These are phyloP conservation scores for Periophthalmodon schlosseri DNA, from an alignment of 2,113 vertebrate genomes.

Conservation along the genomic window DNA sequence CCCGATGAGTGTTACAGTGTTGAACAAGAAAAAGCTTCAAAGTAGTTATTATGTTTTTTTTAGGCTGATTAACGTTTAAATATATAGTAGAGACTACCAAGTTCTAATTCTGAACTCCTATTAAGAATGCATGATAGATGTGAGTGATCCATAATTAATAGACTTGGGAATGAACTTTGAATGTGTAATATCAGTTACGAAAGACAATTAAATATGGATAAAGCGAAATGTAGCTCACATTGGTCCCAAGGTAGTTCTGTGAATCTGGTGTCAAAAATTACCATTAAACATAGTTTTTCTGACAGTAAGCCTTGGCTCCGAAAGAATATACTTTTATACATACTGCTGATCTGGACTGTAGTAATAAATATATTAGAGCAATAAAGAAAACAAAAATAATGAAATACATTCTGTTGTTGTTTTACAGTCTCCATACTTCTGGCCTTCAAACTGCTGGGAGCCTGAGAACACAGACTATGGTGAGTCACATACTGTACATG, in stretches of 20 bases:
- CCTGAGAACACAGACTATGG: slow-evolving; percentile 97
- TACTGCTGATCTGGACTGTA: slow-evolving; percentile 2
- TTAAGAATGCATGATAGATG: slow-evolving; percentile 65
- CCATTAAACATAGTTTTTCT: slow-evolving; percentile 22
- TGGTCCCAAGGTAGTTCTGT: slow-evolving; percentile 16
- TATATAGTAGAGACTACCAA: slow-evolving; percentile 38
- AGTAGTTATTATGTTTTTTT: slow-evolving; percentile 23
- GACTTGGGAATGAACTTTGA: slow-evolving; percentile 57
- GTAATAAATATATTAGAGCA: not conserved
- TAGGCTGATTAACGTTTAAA: slow-evolving; percentile 43
- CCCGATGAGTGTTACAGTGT: slow-evolving; percentile 1
- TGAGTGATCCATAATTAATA: slow-evolving; percentile 66
- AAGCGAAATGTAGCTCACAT: slow-evolving; percentile 34
- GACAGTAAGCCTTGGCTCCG: not conserved
- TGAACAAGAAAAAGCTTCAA: slow-evolving; percentile 18
- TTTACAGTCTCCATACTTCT: slow-evolving; percentile 92
- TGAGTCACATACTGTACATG: slow-evolving; percentile 70
- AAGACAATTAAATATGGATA: slow-evolving; percentile 60
- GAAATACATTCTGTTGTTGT: slow-evolving; percentile 27
- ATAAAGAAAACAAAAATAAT: not conserved
- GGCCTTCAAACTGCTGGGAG: slow-evolving; percentile 98
- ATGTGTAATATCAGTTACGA: slow-evolving; percentile 60
- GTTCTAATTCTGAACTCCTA: slow-evolving; percentile 61
- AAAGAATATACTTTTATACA: slow-evolving; percentile 3
- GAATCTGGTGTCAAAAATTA: slow-evolving; percentile 32